Conservation (phyloP, 2,888 invertebrate species). For the Yponomeuta evonymella region DNA sequence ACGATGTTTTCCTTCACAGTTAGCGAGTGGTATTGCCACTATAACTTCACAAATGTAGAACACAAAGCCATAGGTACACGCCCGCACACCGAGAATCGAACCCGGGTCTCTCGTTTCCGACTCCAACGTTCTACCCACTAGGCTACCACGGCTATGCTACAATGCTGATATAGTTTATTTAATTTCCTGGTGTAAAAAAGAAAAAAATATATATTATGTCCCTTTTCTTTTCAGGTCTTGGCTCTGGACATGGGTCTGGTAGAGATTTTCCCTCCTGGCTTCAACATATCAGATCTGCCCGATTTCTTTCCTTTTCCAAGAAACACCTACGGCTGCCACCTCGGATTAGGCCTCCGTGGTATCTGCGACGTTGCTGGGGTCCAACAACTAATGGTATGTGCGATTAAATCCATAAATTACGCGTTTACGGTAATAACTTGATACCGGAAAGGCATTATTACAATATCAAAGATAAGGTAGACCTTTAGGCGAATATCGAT, state of each 20-base stretch:
- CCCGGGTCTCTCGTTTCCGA: too few relatives aligned
- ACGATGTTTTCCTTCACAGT: too few relatives aligned
- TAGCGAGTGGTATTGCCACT: too few relatives aligned
- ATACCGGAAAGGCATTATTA: not conserved
- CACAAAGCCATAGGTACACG: too few relatives aligned
- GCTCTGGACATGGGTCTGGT: conserved; percentile 33
- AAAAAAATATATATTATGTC: not conserved
- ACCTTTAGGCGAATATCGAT: not conserved
- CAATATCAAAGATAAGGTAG: not conserved
- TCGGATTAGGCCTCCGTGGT: not conserved
- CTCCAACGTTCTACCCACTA: too few relatives aligned
- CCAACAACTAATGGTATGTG: not conserved
- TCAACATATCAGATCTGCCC: not conserved
- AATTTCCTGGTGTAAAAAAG: too few relatives aligned
- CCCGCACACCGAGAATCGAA: too few relatives aligned
- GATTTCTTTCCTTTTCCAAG: not conserved
- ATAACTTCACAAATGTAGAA: too few relatives aligned
- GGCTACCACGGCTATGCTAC: too few relatives aligned
- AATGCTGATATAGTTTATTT: too few relatives aligned
- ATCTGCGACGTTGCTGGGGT: conserved; percentile 3
- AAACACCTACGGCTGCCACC: not conserved
- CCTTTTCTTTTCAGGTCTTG: conserved; percentile 25
- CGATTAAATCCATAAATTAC: not conserved
- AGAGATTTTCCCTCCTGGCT: conserved; percentile 36
- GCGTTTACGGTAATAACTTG: not conserved